These are phyloP conservation scores for Brotogeris chrysoptera DNA, from an alignment of 2,797 vertebrate genomes.

Conservation along the genomic window DNA sequence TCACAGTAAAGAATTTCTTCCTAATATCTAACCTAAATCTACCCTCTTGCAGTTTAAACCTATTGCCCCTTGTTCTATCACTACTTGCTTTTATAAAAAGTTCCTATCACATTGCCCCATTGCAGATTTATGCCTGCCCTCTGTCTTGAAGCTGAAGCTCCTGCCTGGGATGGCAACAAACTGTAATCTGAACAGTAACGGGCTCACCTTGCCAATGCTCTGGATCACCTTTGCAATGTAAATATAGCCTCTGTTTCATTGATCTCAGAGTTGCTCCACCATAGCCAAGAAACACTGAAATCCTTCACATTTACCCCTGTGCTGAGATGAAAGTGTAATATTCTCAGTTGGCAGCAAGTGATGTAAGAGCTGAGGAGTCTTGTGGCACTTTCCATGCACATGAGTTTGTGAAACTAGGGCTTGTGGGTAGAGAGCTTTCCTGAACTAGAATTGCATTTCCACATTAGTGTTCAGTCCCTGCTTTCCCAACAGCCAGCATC, in stretches of 20 bases:
- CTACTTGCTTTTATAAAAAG: background rate
- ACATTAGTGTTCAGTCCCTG: background rate
- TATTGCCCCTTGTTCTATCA: background rate
- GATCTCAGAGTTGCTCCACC: background rate
- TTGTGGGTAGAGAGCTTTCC: background rate
- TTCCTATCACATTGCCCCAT: fast-evolving
- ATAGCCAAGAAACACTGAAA: background rate
- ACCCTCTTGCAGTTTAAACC: background rate
- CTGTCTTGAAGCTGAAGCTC: background rate
- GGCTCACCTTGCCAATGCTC: background rate
- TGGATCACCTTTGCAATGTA: background rate
- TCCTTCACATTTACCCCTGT: background rate
- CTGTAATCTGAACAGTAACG: background rate
- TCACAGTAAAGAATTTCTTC: background rate
- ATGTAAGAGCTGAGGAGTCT: background rate
- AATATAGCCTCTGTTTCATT: background rate
- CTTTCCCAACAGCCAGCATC: background rate
- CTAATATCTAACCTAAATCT: background rate
- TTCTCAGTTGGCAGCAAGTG: too few species aligned
- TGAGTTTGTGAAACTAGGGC: background rate
- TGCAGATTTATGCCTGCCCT: background rate
- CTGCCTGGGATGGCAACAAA: background rate
- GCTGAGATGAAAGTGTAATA: background rate
- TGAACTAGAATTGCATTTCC: background rate
- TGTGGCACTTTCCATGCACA: fast-evolving